Evolutionary conservation across 1,140 invertebrate species (phyloP).

Genomic region (Dolichoris vasculosae): DNA sequence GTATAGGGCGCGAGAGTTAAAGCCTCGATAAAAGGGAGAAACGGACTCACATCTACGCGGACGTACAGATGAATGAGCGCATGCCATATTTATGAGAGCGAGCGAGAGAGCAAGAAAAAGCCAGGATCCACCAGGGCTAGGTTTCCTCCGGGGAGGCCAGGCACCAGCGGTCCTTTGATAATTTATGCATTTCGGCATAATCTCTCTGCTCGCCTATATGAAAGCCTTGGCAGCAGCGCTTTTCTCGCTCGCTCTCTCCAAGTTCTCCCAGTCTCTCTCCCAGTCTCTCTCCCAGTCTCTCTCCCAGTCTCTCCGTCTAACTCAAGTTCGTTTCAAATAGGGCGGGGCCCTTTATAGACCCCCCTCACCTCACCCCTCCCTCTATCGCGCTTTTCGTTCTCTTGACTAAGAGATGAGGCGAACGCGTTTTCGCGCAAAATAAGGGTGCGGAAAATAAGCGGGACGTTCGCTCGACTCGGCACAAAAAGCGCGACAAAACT

Average conservation of each 20-base stretch:
- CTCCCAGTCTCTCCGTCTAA: conserved; percentile 27
- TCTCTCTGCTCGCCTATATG: conserved; percentile 57
- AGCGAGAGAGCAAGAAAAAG: conserved; percentile 25
- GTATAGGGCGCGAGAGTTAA: not conserved
- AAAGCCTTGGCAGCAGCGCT: not conserved
- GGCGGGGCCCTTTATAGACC: not conserved
- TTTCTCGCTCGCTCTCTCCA: conserved; percentile 48
- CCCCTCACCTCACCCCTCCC: not conserved
- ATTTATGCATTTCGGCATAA: conserved; percentile 70
- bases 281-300: not conserved
- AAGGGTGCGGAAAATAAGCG: conserved; percentile 40
- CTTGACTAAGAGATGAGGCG: conserved; percentile 52
- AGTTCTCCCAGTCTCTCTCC: conserved; percentile 6
- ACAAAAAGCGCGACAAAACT: conserved; percentile 38
- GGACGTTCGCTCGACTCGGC: conserved; percentile 13
- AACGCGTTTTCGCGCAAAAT: conserved; percentile 37
- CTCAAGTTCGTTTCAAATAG: conserved; percentile 20
- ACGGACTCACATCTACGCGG: not conserved
- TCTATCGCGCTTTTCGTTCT: conserved; percentile 18
- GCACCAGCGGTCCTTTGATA: conserved; percentile 64
- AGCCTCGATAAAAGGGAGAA: conserved; percentile 25
- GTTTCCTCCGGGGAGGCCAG: conserved; percentile 54
- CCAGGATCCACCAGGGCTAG: not conserved
- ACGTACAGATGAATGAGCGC: conserved; percentile 38
- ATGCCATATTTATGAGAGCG: conserved; percentile 28